Percentiles rank a stretch among this genome's conserved stretches.
phyloP scores from a whole-genome alignment of 2,888 invertebrate species.

The Physocephala rufipes region DNA sequence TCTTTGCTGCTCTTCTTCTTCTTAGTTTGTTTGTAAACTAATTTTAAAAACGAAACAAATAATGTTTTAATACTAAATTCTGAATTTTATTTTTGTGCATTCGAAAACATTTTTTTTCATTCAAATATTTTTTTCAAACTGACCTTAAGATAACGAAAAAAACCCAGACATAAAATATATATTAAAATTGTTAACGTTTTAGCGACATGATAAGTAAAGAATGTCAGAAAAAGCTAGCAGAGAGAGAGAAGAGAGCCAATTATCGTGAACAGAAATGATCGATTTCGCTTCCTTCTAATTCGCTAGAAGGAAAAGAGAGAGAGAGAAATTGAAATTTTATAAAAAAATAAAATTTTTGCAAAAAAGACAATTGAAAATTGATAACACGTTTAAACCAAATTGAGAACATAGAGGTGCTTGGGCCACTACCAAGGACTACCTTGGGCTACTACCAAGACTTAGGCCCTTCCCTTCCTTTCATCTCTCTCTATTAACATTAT shows the following conservation, averaged over 20 bases:
- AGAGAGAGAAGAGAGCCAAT: background rate
- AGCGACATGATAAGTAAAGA: conserved; percentile 19
- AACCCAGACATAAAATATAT: background rate
- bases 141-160: conserved; percentile 24
- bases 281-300: too few species aligned
- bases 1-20: background rate
- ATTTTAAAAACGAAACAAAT: background rate
- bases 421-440: too few species aligned
- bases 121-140: conserved; percentile 1
- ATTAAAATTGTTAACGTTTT: background rate
- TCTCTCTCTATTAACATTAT: too few species aligned
- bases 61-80: background rate
- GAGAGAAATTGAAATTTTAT: too few species aligned
- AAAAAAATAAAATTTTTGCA: too few species aligned
- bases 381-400: too few species aligned
- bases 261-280: background rate
- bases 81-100: background rate
- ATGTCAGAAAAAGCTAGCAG: background rate
- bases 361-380: too few species aligned
- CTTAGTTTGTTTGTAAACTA: background rate
- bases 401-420: too few species aligned
- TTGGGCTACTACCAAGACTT: too few species aligned
- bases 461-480: too few species aligned
- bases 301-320: too few species aligned
- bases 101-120: background rate